Evolutionary conservation across 2,888 invertebrate genomes (phyloP).

Genomic region (Xiphydria camelus): DNA sequence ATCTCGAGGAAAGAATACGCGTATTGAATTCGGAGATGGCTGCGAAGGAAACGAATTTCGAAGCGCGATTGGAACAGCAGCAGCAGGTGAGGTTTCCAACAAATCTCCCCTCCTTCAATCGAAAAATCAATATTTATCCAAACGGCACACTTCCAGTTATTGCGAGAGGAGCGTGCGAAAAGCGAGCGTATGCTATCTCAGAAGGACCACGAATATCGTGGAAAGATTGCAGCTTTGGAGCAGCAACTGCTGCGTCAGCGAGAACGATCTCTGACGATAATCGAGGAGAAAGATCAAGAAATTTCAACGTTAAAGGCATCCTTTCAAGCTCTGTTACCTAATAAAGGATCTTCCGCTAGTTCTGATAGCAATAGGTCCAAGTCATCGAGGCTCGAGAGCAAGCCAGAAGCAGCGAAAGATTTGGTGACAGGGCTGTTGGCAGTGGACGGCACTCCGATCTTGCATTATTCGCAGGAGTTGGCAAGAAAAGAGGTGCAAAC

Average conservation of each 20-base stretch:
- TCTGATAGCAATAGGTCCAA: slow-evolving; percentile 29
- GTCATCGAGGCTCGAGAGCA: slow-evolving; percentile 42
- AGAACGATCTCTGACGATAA: slow-evolving; percentile 73
- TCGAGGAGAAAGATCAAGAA: slow-evolving; percentile 81
- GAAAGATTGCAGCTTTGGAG: slow-evolving; percentile 66
- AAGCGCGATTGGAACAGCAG: slow-evolving; percentile 63
- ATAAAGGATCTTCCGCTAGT: slow-evolving; percentile 51
- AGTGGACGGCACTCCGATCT: slow-evolving; percentile 72
- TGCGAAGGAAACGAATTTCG: slow-evolving; percentile 67
- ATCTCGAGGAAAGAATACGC: slow-evolving; percentile 70
- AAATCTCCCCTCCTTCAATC: too few species aligned
- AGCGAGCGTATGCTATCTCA: slow-evolving; percentile 42
- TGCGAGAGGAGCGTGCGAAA: slow-evolving; percentile 46
- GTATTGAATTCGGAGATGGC: slow-evolving; percentile 66
- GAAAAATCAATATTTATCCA: too few species aligned
- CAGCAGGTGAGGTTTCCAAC: slow-evolving; percentile 57
- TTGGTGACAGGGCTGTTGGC: slow-evolving; percentile 52
- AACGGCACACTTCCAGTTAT: slow-evolving; percentile 29
- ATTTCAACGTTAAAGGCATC: slow-evolving; percentile 65
- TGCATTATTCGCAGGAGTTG: slow-evolving; percentile 82
- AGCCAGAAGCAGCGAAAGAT: slow-evolving; percentile 37
- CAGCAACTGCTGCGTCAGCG: slow-evolving; percentile 78
- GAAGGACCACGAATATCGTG: slow-evolving; percentile 61
- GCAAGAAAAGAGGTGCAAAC: slow-evolving; percentile 81
- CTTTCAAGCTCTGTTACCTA: slow-evolving; percentile 60